Evolutionary conservation across 2,888 invertebrate species (phyloP).

Genomic region (Drosophila colorata): DNA sequence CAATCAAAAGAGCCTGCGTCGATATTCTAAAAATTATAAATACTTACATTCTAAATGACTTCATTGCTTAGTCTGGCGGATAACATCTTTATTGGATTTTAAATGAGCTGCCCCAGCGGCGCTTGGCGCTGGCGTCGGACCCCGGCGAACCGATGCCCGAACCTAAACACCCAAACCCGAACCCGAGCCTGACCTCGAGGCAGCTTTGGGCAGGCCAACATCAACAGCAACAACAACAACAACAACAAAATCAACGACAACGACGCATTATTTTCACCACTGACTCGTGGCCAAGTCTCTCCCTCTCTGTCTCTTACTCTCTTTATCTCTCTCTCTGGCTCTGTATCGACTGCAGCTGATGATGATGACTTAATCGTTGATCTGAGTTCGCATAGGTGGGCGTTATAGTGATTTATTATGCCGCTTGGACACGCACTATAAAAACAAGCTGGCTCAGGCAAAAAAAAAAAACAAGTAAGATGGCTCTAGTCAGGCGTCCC

Average conservation of each 20-base stretch:
- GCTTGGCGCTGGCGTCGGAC: constrained; percentile 19
- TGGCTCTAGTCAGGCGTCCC: no score
- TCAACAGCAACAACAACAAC: constrained; percentile 25
- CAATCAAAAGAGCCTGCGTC: not conserved
- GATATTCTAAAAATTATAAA: constrained; percentile 7
- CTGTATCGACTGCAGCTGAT: constrained; percentile 40
- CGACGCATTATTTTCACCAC: constrained; percentile 63
- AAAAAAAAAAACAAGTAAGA: constrained; percentile 14
- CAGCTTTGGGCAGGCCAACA: constrained; percentile 43
- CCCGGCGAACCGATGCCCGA: constrained; percentile 12
- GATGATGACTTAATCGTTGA: constrained; percentile 75
- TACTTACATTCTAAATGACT: constrained; percentile 58
- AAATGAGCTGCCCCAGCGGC: constrained; percentile 48
- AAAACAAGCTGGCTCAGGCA: constrained; percentile 41
- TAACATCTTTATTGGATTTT: constrained; percentile 53
- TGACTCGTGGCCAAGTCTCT: constrained; percentile 41
- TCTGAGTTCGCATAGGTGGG: constrained; percentile 62
- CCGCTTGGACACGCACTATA: constrained; percentile 71
- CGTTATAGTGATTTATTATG: constrained; percentile 71
- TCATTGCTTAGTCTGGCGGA: constrained; percentile 50
- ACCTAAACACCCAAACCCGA: constrained; percentile 10
- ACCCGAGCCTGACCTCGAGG: constrained; percentile 62
- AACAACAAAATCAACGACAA: constrained; percentile 34
- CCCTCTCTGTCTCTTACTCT: not conserved
- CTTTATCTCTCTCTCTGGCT: constrained; percentile 13